Percentiles rank a stretch among this genome's conserved stretches.
Conservation (phyloP, 2,797 vertebrate species). For the Dromococcyx pavoninus region DNA sequence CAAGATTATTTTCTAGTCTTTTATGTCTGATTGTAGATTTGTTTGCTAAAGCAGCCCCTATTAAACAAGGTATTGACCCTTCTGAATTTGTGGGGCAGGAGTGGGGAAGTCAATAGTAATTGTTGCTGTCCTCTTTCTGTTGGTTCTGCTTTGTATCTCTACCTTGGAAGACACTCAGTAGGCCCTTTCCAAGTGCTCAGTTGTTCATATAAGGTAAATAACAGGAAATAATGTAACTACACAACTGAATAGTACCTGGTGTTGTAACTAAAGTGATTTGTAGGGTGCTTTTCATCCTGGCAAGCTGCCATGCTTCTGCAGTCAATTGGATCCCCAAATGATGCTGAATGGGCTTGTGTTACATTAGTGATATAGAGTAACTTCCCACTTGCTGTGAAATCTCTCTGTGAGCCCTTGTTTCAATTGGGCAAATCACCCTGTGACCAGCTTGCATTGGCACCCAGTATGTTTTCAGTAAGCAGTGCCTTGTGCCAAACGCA, state of each 20-base stretch:
- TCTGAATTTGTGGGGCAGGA: neutral
- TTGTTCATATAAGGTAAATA: neutral
- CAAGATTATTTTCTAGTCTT: neutral
- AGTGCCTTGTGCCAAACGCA: neutral
- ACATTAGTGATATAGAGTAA: neutral
- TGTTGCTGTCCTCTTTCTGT: neutral
- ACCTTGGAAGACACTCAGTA: neutral
- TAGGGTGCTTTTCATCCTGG: neutral
- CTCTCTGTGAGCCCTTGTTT: neutral
- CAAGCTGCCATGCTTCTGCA: neutral
- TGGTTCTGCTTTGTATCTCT: neutral
- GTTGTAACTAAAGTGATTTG: neutral
- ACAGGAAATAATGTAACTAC: neutral
- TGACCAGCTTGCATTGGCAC: neutral
- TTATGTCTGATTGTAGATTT: neutral
- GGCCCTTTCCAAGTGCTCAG: neutral
- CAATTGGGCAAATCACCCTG: neutral
- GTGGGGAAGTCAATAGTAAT: neutral
- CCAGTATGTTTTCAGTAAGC: fast-evolving
- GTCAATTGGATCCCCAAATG: neutral
- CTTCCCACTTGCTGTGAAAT: neutral
- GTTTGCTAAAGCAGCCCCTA: neutral
- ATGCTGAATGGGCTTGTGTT: neutral
- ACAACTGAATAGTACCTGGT: neutral
- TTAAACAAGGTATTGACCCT: neutral